Conservation (phyloP, 2,888 invertebrate genomes). For the Melangyna quadrimaculata region DNA sequence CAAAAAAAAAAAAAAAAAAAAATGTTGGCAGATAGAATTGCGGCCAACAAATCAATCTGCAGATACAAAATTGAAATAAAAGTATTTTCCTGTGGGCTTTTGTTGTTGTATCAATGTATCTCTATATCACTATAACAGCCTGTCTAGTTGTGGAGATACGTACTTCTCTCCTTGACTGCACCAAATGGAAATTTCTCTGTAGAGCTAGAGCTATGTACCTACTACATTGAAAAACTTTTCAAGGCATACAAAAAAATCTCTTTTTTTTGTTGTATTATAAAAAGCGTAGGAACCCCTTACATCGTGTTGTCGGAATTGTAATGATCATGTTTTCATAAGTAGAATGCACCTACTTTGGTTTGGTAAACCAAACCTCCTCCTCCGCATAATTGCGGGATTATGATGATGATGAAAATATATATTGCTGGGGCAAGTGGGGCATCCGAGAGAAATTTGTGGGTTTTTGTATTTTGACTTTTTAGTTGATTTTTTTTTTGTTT, state of each 20-base stretch:
- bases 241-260: slow-evolving; percentile 21
- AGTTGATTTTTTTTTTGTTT: background rate
- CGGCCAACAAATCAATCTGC: slow-evolving; percentile 69
- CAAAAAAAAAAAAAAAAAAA: background rate
- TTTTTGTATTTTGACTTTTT: background rate
- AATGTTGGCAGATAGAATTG: slow-evolving; percentile 40
- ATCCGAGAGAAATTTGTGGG: slow-evolving; percentile 22
- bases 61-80: slow-evolving; percentile 67
- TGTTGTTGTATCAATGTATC: slow-evolving; percentile 1
- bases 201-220: too few species aligned
- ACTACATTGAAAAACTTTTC: slow-evolving; percentile 27
- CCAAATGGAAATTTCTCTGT: slow-evolving; percentile 32
- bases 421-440: slow-evolving; percentile 38
- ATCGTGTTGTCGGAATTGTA: slow-evolving; percentile 55
- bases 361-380: slow-evolving; percentile 40
- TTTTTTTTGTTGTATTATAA: background rate
- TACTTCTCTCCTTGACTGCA: slow-evolving; percentile 12
- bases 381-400: slow-evolving; percentile 61
- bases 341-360: slow-evolving; percentile 47
- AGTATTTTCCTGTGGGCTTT: slow-evolving; percentile 61
- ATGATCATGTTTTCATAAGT: slow-evolving; percentile 62
- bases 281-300: slow-evolving; percentile 46
- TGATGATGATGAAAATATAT: slow-evolving; percentile 50
- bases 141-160: slow-evolving; percentile 15
- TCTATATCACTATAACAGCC: slow-evolving; percentile 36